A percentile compares a stretch with the other conserved stretches of the same genome.
phyloP scores from a whole-genome alignment of 2,888 invertebrate species.

The Cremastinae sp. region DNA sequence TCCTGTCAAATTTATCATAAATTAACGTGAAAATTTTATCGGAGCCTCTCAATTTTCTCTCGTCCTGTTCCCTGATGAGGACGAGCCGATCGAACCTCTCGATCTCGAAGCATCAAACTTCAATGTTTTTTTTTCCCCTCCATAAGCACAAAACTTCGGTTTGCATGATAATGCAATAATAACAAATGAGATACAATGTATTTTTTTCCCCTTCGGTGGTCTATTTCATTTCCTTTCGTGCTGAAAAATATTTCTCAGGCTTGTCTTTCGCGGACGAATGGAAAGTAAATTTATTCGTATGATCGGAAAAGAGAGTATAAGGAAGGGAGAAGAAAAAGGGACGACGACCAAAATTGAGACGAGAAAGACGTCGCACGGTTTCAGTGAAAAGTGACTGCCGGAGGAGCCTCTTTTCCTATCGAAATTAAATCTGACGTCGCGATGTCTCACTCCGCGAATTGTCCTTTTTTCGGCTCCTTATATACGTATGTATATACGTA shows the following conservation, averaged over 20 bases:
- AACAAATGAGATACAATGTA: neutral
- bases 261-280: conserved; percentile 23
- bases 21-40: conserved; percentile 32
- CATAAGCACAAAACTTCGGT: too few relatives aligned
- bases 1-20: conserved; percentile 13
- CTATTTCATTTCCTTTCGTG: conserved; percentile 4
- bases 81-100: too few relatives aligned
- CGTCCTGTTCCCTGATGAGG: neutral
- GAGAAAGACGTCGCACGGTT: conserved; percentile 39
- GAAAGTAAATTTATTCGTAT: conserved; percentile 36
- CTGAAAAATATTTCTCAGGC: conserved; percentile 12
- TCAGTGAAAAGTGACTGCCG: conserved; percentile 29
- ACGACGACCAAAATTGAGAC: conserved; percentile 10
- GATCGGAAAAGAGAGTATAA: neutral
- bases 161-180: conserved; percentile 8
- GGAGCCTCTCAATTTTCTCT: conserved; percentile 20
- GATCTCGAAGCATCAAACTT: too few relatives aligned
- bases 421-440: conserved; percentile 64
- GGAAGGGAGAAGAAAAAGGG: conserved; percentile 17
- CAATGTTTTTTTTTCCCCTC: too few relatives aligned
- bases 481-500: too few relatives aligned
- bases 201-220: conserved; percentile 5
- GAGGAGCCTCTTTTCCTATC: conserved; percentile 53
- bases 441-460: conserved; percentile 54
- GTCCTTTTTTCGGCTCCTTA: conserved; percentile 15